Conservation (phyloP, 2,797 vertebrate genomes). For the Galaxias olidus region DNA sequence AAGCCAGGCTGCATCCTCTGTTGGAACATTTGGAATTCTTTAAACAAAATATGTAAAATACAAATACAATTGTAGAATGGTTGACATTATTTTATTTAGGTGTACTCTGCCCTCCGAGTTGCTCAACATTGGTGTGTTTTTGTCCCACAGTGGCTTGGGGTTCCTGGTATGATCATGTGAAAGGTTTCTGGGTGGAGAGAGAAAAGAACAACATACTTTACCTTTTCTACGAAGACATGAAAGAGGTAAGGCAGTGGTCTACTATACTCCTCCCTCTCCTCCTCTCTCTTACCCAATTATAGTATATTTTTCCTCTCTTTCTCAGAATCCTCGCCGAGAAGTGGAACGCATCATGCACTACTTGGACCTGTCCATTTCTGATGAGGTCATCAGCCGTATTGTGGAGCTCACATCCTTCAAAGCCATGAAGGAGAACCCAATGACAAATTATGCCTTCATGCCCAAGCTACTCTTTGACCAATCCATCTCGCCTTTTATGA, state of each 20-base stretch:
- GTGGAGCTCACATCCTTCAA: slow-evolving; percentile 66
- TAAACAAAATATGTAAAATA: too few species aligned
- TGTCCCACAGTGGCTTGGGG: slow-evolving; percentile 66
- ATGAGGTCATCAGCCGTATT: slow-evolving; percentile 53
- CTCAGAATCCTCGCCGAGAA: slow-evolving; percentile 69
- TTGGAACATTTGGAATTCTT: too few species aligned
- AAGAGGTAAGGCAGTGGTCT: slow-evolving; percentile 49
- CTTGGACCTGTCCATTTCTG: slow-evolving; percentile 55
- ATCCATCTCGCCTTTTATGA: slow-evolving; percentile 69
- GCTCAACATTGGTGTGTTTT: slow-evolving; percentile 6
- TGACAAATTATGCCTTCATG: slow-evolving; percentile 70
- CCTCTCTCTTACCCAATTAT: not conserved
- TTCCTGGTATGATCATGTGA: slow-evolving; percentile 71
- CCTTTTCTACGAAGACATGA: slow-evolving; percentile 71
- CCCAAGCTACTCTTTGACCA: slow-evolving; percentile 64
- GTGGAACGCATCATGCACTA: slow-evolving; percentile 65
- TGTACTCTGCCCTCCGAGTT: too few species aligned
- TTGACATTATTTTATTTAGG: too few species aligned
- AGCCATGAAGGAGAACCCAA: slow-evolving; percentile 70
- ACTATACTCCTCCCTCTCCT: not conserved
- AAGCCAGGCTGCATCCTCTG: too few species aligned
- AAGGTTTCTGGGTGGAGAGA: slow-evolving; percentile 65
- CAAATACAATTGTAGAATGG: too few species aligned
- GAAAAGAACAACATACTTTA: slow-evolving; percentile 60
- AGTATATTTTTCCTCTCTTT: too few species aligned